phyloP scores from a whole-genome alignment of 2,113 vertebrate genomes.

The Sander vitreus region DNA sequence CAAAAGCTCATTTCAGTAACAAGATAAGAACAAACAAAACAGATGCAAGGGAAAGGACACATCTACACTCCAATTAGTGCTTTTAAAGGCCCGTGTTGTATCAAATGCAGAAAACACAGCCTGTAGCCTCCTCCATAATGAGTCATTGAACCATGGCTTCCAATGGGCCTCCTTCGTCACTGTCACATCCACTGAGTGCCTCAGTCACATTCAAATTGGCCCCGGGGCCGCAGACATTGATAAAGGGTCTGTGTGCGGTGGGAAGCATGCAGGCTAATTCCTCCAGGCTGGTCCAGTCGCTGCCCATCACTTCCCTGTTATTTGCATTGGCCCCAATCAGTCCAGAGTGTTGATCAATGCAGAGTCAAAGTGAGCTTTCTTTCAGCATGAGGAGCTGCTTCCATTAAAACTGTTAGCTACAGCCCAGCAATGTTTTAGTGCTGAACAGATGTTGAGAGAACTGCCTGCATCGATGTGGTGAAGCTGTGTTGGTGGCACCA shows the following conservation, averaged over 20 bases:
- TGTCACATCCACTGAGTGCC: constrained; percentile 76
- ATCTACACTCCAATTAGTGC: constrained; percentile 77
- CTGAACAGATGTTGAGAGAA: background rate
- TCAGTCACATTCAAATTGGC: constrained; percentile 74
- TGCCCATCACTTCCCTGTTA: constrained; percentile 70
- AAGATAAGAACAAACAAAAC: constrained; percentile 68
- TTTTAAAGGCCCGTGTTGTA: constrained; percentile 66
- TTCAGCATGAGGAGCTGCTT: constrained; percentile 65
- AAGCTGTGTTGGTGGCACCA: background rate
- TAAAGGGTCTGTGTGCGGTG: constrained; percentile 60
- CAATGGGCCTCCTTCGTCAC: constrained; percentile 75
- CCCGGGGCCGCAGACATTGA: constrained; percentile 74
- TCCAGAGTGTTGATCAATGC: constrained; percentile 75
- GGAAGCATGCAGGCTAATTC: constrained; percentile 58
- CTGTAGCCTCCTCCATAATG: constrained; percentile 70
- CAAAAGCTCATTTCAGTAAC: constrained; percentile 50
- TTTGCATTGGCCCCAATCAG: constrained; percentile 74
- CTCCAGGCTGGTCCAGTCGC: constrained; percentile 50
- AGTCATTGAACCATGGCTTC: constrained; percentile 75
- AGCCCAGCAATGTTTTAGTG: constrained; percentile 16
- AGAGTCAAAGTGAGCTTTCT: constrained; percentile 74
- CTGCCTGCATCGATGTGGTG: background rate
- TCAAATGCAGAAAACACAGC: constrained; percentile 72
- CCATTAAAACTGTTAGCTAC: constrained; percentile 46
- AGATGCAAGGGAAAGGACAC: constrained; percentile 66